Base-by-base conservation (phyloP, 2,113 vertebrate genomes). In the Boulengeromyrus knoepffleri region DNA sequence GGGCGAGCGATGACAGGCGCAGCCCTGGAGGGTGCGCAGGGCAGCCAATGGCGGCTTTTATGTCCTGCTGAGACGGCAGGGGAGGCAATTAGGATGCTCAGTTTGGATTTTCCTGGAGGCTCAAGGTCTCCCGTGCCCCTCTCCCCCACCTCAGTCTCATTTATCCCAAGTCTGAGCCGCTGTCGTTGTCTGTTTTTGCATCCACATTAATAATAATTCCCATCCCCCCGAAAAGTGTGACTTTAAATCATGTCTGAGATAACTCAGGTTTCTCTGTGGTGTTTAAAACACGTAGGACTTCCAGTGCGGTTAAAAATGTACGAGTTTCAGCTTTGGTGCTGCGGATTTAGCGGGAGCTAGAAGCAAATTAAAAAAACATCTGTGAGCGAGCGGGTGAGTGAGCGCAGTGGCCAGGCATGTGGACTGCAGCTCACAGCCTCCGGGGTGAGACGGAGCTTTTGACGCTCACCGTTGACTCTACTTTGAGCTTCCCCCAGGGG, bases 51-150 rank as follows among this genome's bases (percentile, higher is more conserved):
- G 91, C 91, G 90, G 91, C 91, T 92, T 92, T 90, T 47, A 90
- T n/a, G 90, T 91, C 93, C 90, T 91, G 91, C 91, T 91, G 92
- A 92, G 93, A 93, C 42, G 92, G 93, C 92, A 93, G 93, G 92
- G 92, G 92, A 95, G 94, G 92, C 94, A 96, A 94, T 91, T 95
- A 95, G 94, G 93, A 91, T 80, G 91, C 93, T 93, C 93, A 91
- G 91, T 93, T 91, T 83, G 94, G 94, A 94, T 94, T 93, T 56
- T 91, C 92, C 91, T 94, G 91, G 62, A 91, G 58, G 15, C 47
- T 83, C 8, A 80, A 56, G 88, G 93, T 91, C n/a, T 87, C 49
- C 27, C 3, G 13, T 36, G 45, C 45, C 83, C 39, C 39, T 85
- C 15, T 46, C 19, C 45, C 21, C 21, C 83, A 85, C 83, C 19